These are phyloP conservation scores for Eustalomyia histrio DNA, from an alignment of 2,888 invertebrate genomes.

Conservation along the genomic window DNA sequence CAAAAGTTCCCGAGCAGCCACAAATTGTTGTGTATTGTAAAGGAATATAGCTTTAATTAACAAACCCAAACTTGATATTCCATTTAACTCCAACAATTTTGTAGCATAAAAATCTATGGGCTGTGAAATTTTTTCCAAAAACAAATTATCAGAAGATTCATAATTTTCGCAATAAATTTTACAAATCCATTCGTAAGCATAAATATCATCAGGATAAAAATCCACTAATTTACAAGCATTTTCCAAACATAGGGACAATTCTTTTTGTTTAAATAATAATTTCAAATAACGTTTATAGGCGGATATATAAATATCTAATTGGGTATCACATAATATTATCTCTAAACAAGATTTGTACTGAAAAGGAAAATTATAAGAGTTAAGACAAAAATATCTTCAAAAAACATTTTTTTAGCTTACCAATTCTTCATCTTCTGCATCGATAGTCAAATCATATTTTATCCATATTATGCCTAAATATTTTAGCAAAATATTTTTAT, in stretches of 20 bases:
- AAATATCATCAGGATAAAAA: slow-evolving; percentile 80
- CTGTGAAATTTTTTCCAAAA: slow-evolving; percentile 66
- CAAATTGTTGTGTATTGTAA: slow-evolving; percentile 81
- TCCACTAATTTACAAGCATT: slow-evolving; percentile 80
- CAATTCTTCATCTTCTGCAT: slow-evolving; percentile 67
- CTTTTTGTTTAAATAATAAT: slow-evolving; percentile 75
- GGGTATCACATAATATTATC: slow-evolving; percentile 63
- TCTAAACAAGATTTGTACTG: slow-evolving; percentile 74
- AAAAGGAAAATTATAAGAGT: slow-evolving; percentile 24
- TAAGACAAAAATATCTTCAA: neutral
- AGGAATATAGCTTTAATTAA: slow-evolving; percentile 83
- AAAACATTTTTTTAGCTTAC: slow-evolving; percentile 64
- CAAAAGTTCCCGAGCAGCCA: slow-evolving; percentile 81
- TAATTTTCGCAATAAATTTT: slow-evolving; percentile 81
- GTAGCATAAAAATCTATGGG: slow-evolving; percentile 81
- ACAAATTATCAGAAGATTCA: slow-evolving; percentile 59
- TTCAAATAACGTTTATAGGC: slow-evolving; percentile 76
- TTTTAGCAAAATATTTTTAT: slow-evolving; percentile 67
- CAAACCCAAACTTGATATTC: slow-evolving; percentile 83
- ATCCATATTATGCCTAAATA: slow-evolving; percentile 74
- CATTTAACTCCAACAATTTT: slow-evolving; percentile 81
- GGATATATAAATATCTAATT: slow-evolving; percentile 63
- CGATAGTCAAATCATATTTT: slow-evolving; percentile 66
- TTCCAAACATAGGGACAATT: slow-evolving; percentile 79
- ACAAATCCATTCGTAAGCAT: slow-evolving; percentile 83